Evolutionary conservation across 2,113 vertebrate genomes (phyloP).

Genomic region (Saguinus imperator): DNA sequence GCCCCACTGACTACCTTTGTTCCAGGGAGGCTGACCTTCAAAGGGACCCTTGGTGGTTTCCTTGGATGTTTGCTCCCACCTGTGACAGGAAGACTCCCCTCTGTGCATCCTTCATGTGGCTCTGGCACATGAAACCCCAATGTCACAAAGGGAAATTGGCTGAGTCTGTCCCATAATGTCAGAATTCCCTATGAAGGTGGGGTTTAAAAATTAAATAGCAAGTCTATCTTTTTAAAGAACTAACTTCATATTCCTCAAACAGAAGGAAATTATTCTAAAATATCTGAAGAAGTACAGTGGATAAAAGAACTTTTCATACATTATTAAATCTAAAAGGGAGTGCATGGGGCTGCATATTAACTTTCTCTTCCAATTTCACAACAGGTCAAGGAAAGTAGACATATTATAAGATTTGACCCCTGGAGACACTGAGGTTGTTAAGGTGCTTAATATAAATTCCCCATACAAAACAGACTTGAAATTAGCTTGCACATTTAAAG

Average conservation of each 20-base stretch:
- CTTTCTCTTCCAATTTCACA: slow-evolving; percentile 41
- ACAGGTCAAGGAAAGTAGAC: not conserved
- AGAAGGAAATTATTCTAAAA: not conserved
- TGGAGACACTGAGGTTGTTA: not conserved
- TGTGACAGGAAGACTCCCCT: not conserved
- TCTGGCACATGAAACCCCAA: not conserved
- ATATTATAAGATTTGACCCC: not conserved
- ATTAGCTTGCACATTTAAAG: not conserved
- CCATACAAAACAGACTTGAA: not conserved
- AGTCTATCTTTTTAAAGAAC: not conserved
- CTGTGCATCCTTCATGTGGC: not conserved
- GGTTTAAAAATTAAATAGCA: slow-evolving; percentile 11
- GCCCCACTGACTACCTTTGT: slow-evolving; percentile 23
- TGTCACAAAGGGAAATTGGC: not conserved
- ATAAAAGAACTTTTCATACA: not conserved
- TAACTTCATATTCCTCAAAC: not conserved
- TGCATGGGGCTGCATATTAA: not conserved
- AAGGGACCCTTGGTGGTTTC: not conserved
- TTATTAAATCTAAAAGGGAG: not conserved
- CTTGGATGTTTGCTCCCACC: not conserved
- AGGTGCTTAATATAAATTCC: not conserved
- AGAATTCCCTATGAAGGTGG: not conserved
- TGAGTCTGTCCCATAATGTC: not conserved
- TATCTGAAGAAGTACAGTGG: not conserved
- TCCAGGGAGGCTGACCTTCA: slow-evolving; percentile 37